phyloP scores from a whole-genome alignment of 1,140 invertebrate species.

The Drosophila orosa region DNA sequence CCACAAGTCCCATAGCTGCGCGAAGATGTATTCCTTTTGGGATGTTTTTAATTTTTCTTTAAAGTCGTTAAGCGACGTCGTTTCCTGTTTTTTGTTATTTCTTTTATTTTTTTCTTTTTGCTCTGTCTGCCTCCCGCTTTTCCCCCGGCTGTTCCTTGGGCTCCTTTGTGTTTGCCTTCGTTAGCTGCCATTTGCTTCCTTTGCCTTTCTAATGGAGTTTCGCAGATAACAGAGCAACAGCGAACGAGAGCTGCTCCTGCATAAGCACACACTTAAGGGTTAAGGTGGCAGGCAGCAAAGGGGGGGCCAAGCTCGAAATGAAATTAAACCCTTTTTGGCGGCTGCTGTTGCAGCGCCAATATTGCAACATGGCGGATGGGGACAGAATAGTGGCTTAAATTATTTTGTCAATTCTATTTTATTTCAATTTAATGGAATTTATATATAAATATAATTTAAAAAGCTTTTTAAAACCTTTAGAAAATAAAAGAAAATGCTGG shows the following conservation, averaged over 20 bases:
- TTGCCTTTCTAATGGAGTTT: conserved; percentile 83
- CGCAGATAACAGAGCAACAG: conserved; percentile 71
- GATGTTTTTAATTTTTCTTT: conserved; percentile 83
- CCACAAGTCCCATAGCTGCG: conserved; percentile 54
- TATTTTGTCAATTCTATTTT: conserved; percentile 23
- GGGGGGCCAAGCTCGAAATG: conserved; percentile 49
- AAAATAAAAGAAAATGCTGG: conserved; percentile 62
- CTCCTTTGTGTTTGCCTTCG: conserved; percentile 68
- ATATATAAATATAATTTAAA: conserved; percentile 46
- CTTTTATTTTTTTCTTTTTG: conserved; percentile 52
- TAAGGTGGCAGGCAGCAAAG: conserved; percentile 44
- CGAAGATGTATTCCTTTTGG: conserved; percentile 83
- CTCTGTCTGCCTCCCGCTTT: conserved; percentile 22
- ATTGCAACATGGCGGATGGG: conserved; percentile 21
- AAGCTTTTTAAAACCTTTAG: conserved; percentile 58
- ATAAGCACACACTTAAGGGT: conserved; percentile 81
- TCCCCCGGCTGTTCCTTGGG: conserved; percentile 12
- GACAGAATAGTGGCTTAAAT: conserved; percentile 72
- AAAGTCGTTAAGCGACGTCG: conserved; percentile 81
- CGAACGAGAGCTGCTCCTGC: conserved; percentile 57
- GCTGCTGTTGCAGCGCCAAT: conserved; percentile 32
- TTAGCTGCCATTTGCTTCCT: conserved; percentile 80
- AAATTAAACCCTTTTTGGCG: conserved; percentile 81
- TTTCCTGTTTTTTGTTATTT: conserved; percentile 48
- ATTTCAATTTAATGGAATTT: background rate